These are phyloP conservation scores for Mythimna albipuncta DNA, from an alignment of 2,888 invertebrate species.

Conservation along the genomic window DNA sequence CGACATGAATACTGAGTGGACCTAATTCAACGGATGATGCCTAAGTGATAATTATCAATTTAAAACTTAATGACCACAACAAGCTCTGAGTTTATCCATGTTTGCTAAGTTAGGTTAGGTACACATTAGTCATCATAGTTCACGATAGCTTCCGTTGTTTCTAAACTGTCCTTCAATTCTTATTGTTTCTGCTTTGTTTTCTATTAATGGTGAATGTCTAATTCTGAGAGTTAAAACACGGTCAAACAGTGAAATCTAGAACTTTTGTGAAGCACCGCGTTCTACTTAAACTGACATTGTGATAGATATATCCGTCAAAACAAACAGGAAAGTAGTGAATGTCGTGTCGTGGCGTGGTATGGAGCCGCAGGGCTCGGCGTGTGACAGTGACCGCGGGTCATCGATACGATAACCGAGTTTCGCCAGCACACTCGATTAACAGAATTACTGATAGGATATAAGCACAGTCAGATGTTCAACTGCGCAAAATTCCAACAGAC, in stretches of 20 bases:
- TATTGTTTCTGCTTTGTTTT: slow-evolving; percentile 21
- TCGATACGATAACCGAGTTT: slow-evolving; percentile 81
- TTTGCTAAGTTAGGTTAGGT: slow-evolving; percentile 18
- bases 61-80: slow-evolving; percentile 44
- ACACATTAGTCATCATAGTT: slow-evolving; percentile 19
- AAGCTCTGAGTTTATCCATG: slow-evolving; percentile 8
- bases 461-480: slow-evolving; percentile 11
- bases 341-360: slow-evolving; percentile 61
- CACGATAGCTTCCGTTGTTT: slow-evolving; percentile 22
- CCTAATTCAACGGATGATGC: slow-evolving; percentile 65
- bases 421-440: slow-evolving; percentile 52
- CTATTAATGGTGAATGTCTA: slow-evolving; percentile 38
- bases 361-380: slow-evolving; percentile 51
- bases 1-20: slow-evolving; percentile 76
- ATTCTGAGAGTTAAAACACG: slow-evolving; percentile 28
- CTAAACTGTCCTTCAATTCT: slow-evolving; percentile 3
- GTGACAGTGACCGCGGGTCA: slow-evolving; percentile 76
- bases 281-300: slow-evolving; percentile 40
- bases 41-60: slow-evolving; percentile 47
- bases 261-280: slow-evolving; percentile 24
- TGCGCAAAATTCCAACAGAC: slow-evolving; percentile 24
- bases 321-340: slow-evolving; percentile 55
- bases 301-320: slow-evolving; percentile 31
- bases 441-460: slow-evolving; percentile 28
- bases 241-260: slow-evolving; percentile 41